These are phyloP conservation scores for Neotoma lepida DNA, from an alignment of 2,113 vertebrate genomes.

Conservation along the genomic window DNA sequence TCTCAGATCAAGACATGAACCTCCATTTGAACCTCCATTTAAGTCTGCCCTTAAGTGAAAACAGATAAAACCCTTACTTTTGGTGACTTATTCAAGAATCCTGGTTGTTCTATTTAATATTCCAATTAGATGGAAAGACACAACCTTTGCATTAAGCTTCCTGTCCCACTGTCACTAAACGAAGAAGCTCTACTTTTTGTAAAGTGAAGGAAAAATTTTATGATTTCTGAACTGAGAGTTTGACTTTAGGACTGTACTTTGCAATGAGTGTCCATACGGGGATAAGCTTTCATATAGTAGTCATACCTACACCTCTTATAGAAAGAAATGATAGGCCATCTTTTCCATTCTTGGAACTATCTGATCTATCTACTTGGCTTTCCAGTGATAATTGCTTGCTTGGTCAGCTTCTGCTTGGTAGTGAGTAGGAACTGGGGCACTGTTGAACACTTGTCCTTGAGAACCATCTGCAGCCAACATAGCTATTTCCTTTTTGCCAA, in stretches of 20 bases:
- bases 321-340: background rate
- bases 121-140: background rate
- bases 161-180: background rate
- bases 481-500: slow-evolving; percentile 63
- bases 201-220: background rate
- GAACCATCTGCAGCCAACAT: slow-evolving; percentile 43
- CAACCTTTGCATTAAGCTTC: background rate
- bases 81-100: slow-evolving; percentile 10
- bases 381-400: slow-evolving; percentile 55
- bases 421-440: slow-evolving; percentile 24
- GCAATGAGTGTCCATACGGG: background rate
- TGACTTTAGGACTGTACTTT: slow-evolving; percentile 35
- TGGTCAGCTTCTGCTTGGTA: slow-evolving; percentile 54
- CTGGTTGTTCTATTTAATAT: slow-evolving; percentile 24
- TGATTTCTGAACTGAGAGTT: slow-evolving; percentile 34
- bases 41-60: background rate
- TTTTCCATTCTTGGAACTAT: slow-evolving; percentile 28
- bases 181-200: slow-evolving; percentile 30
- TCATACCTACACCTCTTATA: background rate
- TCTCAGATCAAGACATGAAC: slow-evolving; percentile 27
- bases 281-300: slow-evolving; percentile 22
- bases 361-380: slow-evolving; percentile 23
- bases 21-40: background rate
- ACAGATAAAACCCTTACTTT: background rate
- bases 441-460: slow-evolving; percentile 56